Base-by-base conservation (phyloP, 1,140 invertebrate genomes). In the Piezodorus guildinii region DNA sequence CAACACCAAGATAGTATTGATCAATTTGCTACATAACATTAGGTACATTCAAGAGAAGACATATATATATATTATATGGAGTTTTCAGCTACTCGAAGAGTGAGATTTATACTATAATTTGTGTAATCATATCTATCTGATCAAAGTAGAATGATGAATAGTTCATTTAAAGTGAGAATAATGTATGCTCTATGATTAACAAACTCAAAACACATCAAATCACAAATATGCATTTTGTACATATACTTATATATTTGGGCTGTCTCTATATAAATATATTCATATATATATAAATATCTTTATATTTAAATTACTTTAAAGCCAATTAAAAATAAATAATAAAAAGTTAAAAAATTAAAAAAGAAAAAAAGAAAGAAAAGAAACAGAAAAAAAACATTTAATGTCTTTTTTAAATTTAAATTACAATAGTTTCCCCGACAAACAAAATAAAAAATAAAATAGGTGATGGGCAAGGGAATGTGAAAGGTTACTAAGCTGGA, bases 101-200 rank as follows among this genome's bases (percentile, higher is more conserved):
- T 49, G 63, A 64, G 56, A 34, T 54, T 25, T 60, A 63, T 51
- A 52, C 63, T 59, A 64, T 64, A 64, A 63, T 63, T 64, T 64
- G 63, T 64, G 63, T 64, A 46, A 59, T 63, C 49, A 64, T 56
- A 64, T 51, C 54, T 60, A 59, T 64, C 43, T 64, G 54, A 63
- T 59, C 52, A 63, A 30, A 64, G 45, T 58, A 52, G 39, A 63
- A 54, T 43, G 63, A 64, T 56, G 17, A 39, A 56, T 56, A 56
- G 25, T 64, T 64, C 30, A 21, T 60, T 60, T 61, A 23, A 60
- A 60, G 58, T 59, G 63, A 52, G 62, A 60, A 64, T 64, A 64
- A 58, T 60, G 63, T 64, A 64, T 64, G 63, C 63, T 64, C 63
- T 64, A 64, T 63, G 27, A 63, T 63, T 52, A 30, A 63, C 27